Evolutionary conservation across 2,797 vertebrate species (phyloP).

Genomic region (Muscicapa comitata): DNA sequence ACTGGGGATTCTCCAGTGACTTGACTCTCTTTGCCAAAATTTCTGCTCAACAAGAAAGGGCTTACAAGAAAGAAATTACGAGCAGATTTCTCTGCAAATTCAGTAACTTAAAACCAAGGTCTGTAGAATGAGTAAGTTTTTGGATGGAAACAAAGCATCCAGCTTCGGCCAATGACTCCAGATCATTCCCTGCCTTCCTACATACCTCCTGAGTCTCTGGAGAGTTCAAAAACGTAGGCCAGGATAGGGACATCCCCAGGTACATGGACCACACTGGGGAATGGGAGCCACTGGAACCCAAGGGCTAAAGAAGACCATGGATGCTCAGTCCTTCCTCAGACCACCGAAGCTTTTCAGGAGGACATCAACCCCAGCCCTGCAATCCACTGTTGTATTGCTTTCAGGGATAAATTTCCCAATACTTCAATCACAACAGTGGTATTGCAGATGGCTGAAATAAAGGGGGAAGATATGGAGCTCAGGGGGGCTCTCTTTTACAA

Average conservation of each 20-base stretch:
- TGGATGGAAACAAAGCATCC: background rate
- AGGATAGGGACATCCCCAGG: background rate
- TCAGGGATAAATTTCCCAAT: background rate
- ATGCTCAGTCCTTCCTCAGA: background rate
- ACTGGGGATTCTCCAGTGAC: conserved; percentile 46
- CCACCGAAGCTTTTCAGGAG: background rate
- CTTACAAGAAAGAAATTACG: background rate
- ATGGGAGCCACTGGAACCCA: background rate
- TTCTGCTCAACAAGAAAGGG: conserved; percentile 16
- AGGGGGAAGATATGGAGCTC: background rate
- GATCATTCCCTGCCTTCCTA: background rate
- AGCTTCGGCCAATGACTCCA: background rate
- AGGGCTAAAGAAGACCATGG: background rate
- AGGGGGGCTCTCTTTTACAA: background rate
- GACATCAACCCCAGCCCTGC: background rate
- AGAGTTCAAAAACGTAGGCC: background rate
- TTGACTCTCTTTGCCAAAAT: background rate
- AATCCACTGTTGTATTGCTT: background rate
- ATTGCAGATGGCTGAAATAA: background rate
- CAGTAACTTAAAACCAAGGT: conserved; percentile 6
- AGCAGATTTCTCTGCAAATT: conserved; percentile 28
- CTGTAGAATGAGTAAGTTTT: conserved; percentile 6
- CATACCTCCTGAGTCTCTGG: background rate
- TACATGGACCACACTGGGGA: fast-evolving
- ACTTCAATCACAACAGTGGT: background rate